Base-by-base conservation (phyloP, 2,113 vertebrate species). In the Scomber japonicus region DNA sequence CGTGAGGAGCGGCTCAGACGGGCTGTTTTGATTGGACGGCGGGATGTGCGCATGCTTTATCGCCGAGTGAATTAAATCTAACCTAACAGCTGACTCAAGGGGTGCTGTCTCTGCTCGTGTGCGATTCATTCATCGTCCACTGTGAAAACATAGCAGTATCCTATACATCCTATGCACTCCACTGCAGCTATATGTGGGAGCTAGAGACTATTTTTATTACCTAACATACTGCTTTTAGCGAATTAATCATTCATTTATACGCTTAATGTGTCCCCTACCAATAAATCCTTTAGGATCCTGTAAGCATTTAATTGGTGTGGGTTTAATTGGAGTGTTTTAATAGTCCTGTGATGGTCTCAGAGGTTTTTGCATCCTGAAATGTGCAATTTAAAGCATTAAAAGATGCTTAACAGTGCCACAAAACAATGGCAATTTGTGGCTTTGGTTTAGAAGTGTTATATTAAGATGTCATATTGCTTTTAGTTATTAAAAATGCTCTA, bases 1-100 rank as follows among this genome's bases (percentile, higher is more conserved):
- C 79, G 71, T 88, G 91, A 91, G 83, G 57, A 89, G 69, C 31
- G 35, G 93, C 86, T 91, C 85, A 88, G 89, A 59, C 71, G 4
- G 85, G 46, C 75, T 3, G 61, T 46, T 93, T 88, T 90, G 92
- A 93, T 88, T 92, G 89, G 88, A 78, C 2, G 19, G 5, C 69
- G 59, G n/a, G 71, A 57, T 12, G 69, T 62, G 35, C 27, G 55
- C 63, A 53, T 21, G 82, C 78, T 81, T 84, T 73, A 89, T 85
- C 54, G 30, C 81, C 62, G 60, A 78, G 80, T 76, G 78, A 88
- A 92, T 93, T 91, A 91, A 90, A 91, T 63, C 59, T 35, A 81
- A 66, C 91, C 88, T 27, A 70, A 48, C 74, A 88, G 85, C 81
- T 81, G 80, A 90, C 75, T 84, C 83, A 67, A 88, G 75, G 54